These are phyloP conservation scores for Microplitis deprimator DNA, from an alignment of 2,888 invertebrate species.

Conservation along the genomic window DNA sequence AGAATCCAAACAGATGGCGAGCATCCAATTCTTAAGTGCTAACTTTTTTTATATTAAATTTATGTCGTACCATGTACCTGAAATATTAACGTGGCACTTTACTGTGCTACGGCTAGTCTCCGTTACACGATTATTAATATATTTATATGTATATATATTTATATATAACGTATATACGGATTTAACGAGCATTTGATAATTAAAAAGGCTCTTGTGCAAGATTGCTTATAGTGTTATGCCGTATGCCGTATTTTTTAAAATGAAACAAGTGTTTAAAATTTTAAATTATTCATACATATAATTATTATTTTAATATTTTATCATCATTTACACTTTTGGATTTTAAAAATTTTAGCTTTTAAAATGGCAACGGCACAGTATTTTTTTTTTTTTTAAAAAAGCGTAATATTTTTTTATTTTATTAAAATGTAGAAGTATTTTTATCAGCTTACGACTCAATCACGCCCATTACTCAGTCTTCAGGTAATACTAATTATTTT, in stretches of 20 bases:
- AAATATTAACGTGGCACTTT: conserved; percentile 53
- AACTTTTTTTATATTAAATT: conserved; percentile 26
- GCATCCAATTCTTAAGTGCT: conserved; percentile 13
- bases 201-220: conserved; percentile 54
- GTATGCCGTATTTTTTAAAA: conserved; percentile 30
- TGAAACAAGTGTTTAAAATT: conserved; percentile 10
- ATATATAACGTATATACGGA: conserved; percentile 33
- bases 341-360: conserved; percentile 2
- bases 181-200: conserved; percentile 40
- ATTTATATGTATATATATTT: not conserved
- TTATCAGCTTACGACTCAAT: conserved; percentile 45
- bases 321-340: conserved; percentile 11
- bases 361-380: not conserved
- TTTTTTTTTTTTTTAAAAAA: not conserved
- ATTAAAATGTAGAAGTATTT: not conserved
- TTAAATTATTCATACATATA: too few relatives aligned
- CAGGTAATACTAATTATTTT: conserved; percentile 62
- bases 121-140: not conserved
- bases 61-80: conserved; percentile 50
- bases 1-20: conserved; percentile 48
- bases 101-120: not conserved
- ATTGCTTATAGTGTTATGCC: conserved; percentile 48
- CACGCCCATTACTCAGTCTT: conserved; percentile 62
- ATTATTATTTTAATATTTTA: conserved; percentile 28
- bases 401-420: conserved; percentile 7